Base-by-base conservation (phyloP, 2,113 vertebrate species). In the Sinocyclocheilus rhinocerous region DNA sequence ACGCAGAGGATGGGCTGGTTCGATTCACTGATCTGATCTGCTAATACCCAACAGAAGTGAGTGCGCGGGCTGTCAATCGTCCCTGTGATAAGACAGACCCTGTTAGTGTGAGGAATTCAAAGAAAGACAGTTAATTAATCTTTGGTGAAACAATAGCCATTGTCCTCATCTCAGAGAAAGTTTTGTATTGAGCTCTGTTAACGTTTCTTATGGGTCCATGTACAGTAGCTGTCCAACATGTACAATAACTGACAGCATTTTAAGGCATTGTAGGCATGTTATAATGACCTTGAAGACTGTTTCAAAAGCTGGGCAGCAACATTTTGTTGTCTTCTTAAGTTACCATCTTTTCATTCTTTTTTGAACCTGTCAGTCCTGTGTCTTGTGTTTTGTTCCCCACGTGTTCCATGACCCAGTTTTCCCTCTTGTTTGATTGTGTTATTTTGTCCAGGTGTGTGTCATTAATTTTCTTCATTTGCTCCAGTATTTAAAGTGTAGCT, bases 41-140 rank as follows among this genome's bases (percentile, higher is more conserved):
- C 13, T 36, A 48, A 78, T 36, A 79, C 36, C 65, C 29, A 52
- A 42, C 36, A 50, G 75, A 84, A 76, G 61, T 81, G 52, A 81
- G 36, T 42, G 63, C 24, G 55, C 80, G 83, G 83, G 42, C 59
- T 82, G 59, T n/a, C 79, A 76, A 3, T 11, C 4, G 9, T 39
- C 55, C 59, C 7, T 61, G 84, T 67, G 42, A 85, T 55, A 55
- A 50, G 18, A 78, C n/a, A 82, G 83, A n/a, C 39, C 70, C 24
- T 82, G 76, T 59, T 81, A 48, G 36, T 29, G 70, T 45, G 36
- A 69, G n/a, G 84, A 85, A 85, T 85, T 69, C 78, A 36, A 16
- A 61, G 55, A 39, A 55, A 13, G 70, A 63, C 16, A 26, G 72
- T 72, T 72, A 72, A 85, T 85, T 83, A 61, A 83, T 70, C 22